phyloP scores from a whole-genome alignment of 2,797 vertebrate species.

The Typhlichthys subterraneus region DNA sequence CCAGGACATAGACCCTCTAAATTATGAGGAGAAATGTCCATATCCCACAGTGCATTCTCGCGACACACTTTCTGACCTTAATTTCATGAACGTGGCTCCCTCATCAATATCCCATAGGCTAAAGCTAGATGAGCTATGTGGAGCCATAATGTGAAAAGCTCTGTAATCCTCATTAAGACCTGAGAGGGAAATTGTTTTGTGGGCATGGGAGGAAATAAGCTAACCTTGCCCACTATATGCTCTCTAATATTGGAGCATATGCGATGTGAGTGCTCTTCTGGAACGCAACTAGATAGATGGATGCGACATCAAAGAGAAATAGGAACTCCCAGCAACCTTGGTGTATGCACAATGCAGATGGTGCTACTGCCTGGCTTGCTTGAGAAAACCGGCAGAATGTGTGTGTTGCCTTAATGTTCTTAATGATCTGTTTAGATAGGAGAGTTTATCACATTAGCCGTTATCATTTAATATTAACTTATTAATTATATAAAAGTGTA shows the following conservation, averaged over 20 bases:
- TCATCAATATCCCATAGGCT: constrained; percentile 64
- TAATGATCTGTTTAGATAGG: too few relatives aligned
- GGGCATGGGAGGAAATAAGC: constrained; percentile 59
- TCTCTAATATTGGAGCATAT: constrained; percentile 58
- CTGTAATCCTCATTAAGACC: constrained; percentile 64
- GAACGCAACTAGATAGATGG: constrained; percentile 34
- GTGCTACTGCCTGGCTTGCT: too few relatives aligned
- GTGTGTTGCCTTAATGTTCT: too few relatives aligned
- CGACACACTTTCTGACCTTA: constrained; percentile 54
- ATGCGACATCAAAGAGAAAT: constrained; percentile 22
- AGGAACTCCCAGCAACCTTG: background rate
- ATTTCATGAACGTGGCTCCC: constrained; percentile 60
- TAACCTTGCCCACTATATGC: constrained; percentile 49
- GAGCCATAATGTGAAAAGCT: constrained; percentile 62
- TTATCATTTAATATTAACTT: too few relatives aligned
- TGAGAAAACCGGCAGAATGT: too few relatives aligned
- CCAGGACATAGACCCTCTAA: constrained; percentile 49
- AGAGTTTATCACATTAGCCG: too few relatives aligned
- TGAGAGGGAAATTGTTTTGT: constrained; percentile 63
- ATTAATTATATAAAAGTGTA: too few relatives aligned
- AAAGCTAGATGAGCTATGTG: constrained; percentile 50
- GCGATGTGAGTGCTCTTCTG: constrained; percentile 46
- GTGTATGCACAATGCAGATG: background rate
- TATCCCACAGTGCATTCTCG: constrained; percentile 48
- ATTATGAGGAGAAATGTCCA: constrained; percentile 49